Percentiles rank a stretch among this genome's conserved stretches.
These are phyloP conservation scores for Anoura caudifer DNA, from an alignment of 2,113 vertebrate species.

Conservation along the genomic window DNA sequence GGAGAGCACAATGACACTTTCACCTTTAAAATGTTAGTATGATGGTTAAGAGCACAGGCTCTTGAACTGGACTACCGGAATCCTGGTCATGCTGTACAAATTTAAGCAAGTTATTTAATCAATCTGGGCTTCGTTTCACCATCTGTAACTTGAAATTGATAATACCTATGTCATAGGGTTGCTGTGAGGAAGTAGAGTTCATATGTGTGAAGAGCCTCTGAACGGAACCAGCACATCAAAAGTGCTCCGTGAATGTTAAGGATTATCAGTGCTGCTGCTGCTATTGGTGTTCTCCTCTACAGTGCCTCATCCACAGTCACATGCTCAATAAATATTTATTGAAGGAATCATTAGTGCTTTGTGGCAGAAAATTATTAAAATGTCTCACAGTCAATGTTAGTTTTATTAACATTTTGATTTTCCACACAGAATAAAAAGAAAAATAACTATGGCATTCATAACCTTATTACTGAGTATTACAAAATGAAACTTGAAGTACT, in stretches of 20 bases:
- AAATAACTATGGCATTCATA: background rate
- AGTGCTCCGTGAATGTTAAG: background rate
- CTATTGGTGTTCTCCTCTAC: background rate
- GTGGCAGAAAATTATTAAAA: slow-evolving; percentile 23
- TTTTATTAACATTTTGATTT: slow-evolving; percentile 36
- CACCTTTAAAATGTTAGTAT: background rate
- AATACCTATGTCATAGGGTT: background rate
- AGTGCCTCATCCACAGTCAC: background rate
- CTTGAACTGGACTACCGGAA: background rate
- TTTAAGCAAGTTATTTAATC: background rate
- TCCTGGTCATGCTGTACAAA: background rate
- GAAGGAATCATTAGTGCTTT: slow-evolving; percentile 22
- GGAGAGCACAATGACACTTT: background rate
- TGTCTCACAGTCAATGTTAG: slow-evolving; percentile 17
- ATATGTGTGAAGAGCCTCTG: background rate
- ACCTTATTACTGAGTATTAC: background rate
- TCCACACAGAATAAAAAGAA: background rate
- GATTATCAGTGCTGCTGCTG: background rate
- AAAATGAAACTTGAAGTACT: slow-evolving; percentile 23
- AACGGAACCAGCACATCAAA: background rate
- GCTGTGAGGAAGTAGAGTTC: background rate
- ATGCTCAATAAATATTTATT: background rate
- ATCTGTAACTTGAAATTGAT: background rate
- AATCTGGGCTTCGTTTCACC: background rate
- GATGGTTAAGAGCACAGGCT: background rate